phyloP scores from a whole-genome alignment of 2,797 vertebrate species.

The Eulemur coronatus region DNA sequence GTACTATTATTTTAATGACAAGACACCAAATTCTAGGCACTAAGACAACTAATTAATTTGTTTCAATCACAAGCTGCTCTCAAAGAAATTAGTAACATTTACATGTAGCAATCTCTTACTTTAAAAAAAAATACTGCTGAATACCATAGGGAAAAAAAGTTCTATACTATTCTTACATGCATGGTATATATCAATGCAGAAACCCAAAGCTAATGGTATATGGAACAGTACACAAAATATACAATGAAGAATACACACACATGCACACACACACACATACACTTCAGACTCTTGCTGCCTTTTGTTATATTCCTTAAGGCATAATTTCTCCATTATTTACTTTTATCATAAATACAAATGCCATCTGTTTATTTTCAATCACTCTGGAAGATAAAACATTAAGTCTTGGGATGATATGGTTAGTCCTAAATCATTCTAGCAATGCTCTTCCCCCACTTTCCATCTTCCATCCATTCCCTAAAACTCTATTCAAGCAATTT shows the following conservation, averaged over 20 bases:
- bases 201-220: background rate
- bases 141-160: background rate
- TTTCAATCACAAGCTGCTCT: background rate
- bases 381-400: background rate
- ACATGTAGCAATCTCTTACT: background rate
- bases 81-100: slow-evolving; percentile 19
- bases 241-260: background rate
- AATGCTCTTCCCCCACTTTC: background rate
- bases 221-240: background rate
- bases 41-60: background rate
- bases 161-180: background rate
- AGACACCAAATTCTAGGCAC: slow-evolving; percentile 4
- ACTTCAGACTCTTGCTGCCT: background rate
- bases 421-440: background rate
- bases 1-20: background rate
- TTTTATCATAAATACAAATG: background rate
- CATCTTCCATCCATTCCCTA: background rate
- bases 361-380: background rate
- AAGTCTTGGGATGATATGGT: background rate
- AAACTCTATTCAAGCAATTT: background rate
- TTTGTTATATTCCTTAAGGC: background rate
- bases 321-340: background rate
- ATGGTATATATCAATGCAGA: background rate
- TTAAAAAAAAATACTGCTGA: background rate
- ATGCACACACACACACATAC: background rate